Evolutionary conservation across 2,888 invertebrate genomes (phyloP).

Genomic region (Scaptomyza tumidula): DNA sequence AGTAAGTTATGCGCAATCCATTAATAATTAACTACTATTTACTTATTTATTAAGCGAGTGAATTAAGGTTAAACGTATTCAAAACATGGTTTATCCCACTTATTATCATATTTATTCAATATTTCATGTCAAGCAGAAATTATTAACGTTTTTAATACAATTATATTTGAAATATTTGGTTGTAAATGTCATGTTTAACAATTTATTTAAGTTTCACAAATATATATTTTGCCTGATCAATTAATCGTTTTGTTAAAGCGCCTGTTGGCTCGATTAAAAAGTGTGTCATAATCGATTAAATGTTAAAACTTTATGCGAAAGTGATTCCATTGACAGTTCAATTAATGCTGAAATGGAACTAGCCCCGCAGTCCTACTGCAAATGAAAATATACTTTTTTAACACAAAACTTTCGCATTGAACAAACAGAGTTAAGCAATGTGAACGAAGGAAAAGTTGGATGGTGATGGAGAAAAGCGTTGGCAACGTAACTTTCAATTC

Average conservation of each 20-base stretch:
- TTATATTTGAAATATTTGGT: background rate
- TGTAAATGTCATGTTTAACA: background rate
- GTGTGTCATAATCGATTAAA: conserved; percentile 8
- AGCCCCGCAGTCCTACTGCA: background rate
- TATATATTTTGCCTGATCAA: background rate
- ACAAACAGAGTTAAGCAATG: conserved; percentile 7
- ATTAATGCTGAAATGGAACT: conserved; percentile 21
- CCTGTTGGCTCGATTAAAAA: conserved; percentile 3
- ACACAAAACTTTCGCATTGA: conserved; percentile 3
- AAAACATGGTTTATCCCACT: background rate
- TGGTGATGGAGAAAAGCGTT: background rate
- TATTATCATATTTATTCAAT: too few relatives aligned
- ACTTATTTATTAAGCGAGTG: background rate
- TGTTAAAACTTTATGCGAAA: conserved; percentile 8
- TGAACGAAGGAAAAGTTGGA: background rate
- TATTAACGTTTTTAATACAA: too few relatives aligned
- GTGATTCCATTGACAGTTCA: conserved; percentile 30
- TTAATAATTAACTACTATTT: background rate
- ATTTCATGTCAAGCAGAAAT: too few relatives aligned
- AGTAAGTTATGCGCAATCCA: conserved; percentile 66
- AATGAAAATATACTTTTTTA: conserved; percentile 7
- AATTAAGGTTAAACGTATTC: conserved; percentile 2
- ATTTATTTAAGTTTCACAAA: background rate
- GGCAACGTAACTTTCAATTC: conserved; percentile 89
- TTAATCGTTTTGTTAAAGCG: background rate